These are phyloP conservation scores for Drosophila ohnishii DNA, from an alignment of 1,140 invertebrate species.

Conservation along the genomic window DNA sequence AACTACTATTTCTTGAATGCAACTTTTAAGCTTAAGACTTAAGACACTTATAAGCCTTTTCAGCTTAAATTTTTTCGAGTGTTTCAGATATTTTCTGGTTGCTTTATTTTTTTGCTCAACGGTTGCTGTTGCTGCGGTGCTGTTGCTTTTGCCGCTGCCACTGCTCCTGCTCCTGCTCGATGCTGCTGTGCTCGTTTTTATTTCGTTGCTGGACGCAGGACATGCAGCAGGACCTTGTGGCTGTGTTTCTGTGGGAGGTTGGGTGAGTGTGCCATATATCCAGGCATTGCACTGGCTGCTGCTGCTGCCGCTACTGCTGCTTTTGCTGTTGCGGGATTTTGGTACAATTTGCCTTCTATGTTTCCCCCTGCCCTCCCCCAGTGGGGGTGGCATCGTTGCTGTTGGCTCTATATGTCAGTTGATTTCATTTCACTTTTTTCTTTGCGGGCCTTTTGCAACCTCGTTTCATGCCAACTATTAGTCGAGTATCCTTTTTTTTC, in stretches of 20 bases:
- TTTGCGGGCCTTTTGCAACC: constrained; percentile 41
- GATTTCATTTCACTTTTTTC: constrained; percentile 79
- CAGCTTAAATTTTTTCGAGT: neutral
- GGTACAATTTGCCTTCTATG: constrained; percentile 73
- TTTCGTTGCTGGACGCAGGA: constrained; percentile 70
- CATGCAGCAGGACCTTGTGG: constrained; percentile 43
- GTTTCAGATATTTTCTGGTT: constrained; percentile 58
- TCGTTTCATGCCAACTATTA: constrained; percentile 68
- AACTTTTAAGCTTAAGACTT: neutral
- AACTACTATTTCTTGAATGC: neutral
- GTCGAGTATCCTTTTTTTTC: constrained; percentile 60
- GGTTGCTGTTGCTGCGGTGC: constrained; percentile 28
- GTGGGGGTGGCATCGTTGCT: constrained; percentile 13
- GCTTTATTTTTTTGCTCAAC: constrained; percentile 48
- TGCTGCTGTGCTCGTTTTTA: constrained; percentile 47
- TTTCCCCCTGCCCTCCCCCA: neutral
- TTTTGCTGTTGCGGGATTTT: constrained; percentile 59
- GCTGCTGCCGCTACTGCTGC: constrained; percentile 45
- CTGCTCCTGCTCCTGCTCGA: constrained; percentile 14
- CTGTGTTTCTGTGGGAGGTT: constrained; percentile 37
- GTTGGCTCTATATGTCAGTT: constrained; percentile 73
- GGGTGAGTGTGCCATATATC: constrained; percentile 65
- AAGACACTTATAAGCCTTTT: neutral
- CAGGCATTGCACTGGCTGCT: constrained; percentile 66
- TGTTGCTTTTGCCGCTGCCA: constrained; percentile 24